Evolutionary conservation across 2,113 vertebrate species (phyloP).

Genomic region (Elaphurus davidianus): DNA sequence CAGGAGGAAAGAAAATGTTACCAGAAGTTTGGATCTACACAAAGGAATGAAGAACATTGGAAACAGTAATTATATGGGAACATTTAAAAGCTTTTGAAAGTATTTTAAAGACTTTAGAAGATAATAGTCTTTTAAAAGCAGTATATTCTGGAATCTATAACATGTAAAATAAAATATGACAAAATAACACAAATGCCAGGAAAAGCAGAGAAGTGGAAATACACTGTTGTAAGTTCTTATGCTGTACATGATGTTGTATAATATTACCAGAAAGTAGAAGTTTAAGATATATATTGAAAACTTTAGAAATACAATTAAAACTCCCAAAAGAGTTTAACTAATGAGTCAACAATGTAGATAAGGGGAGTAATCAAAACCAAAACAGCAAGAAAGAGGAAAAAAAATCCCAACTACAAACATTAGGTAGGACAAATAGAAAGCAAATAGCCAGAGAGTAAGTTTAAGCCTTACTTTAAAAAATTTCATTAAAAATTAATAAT

Average conservation of each 20-base stretch:
- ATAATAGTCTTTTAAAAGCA: background rate
- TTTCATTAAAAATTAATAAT: background rate
- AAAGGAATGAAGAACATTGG: background rate
- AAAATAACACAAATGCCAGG: background rate
- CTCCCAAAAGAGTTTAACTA: background rate
- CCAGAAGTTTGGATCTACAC: background rate
- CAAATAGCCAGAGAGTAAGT: background rate
- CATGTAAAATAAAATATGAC: background rate
- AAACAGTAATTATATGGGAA: background rate
- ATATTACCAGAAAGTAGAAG: background rate
- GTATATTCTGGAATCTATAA: background rate
- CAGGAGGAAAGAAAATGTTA: background rate
- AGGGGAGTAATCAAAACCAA: background rate
- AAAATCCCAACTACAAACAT: background rate
- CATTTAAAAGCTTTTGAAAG: background rate
- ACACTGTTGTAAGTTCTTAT: background rate
- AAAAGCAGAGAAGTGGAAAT: background rate
- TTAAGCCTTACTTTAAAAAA: background rate
- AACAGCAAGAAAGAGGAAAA: background rate
- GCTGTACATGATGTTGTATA: background rate
- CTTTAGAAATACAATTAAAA: background rate
- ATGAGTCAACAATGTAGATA: background rate
- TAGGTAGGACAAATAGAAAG: background rate
- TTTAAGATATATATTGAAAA: background rate
- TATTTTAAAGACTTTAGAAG: background rate